Base-by-base conservation (phyloP, 2,113 vertebrate species). In the Larimichthys crocea region DNA sequence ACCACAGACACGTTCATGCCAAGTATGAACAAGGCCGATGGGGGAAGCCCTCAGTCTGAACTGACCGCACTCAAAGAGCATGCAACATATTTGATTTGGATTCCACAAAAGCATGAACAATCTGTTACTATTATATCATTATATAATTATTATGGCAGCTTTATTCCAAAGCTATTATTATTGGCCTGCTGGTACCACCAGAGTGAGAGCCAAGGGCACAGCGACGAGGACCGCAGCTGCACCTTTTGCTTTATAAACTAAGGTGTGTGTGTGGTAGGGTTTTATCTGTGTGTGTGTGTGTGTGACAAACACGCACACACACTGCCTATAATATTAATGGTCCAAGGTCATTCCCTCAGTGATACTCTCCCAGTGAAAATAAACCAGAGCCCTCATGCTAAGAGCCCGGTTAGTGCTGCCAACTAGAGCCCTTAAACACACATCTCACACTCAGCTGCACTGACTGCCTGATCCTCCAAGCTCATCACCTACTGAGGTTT, bases 281-380 rank as follows among this genome's bases (percentile, higher is more conserved):
- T 73, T 52, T 75, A 10, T 56, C 20, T 65, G 52, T 69, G 26
- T 49, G 57, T 26, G 52, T 70, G 48, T 75, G 64, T 50, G 60
- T 10, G 49, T 70, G 35, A 72, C 35, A 71, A 10, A 55, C 10
- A 44, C 15, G 2, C 61, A 44, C 73, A 61, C 35, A 62, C 65
- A 56, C 68, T 31, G 61, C 60, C 52, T 76, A 24, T 84, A 64
- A 87, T 84, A 89, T 89, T 89, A 91, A 86, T 91, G 86, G 66
- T 16, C 82, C 85, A 84, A 85, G 85, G 84, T 93, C 84, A 80
- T 83, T 79, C 83, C 78, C 73, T 72, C 67, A 88, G 60, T 74
- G 74, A 88, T 80, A 69, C 76, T 82, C 78, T 83, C 56, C 71
- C 70, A 77, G 73, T 78, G 74, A 85, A 91, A 93, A 92, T 90